These are phyloP conservation scores for Embidobia sp. DNA, from an alignment of 2,888 invertebrate species.

Conservation along the genomic window DNA sequence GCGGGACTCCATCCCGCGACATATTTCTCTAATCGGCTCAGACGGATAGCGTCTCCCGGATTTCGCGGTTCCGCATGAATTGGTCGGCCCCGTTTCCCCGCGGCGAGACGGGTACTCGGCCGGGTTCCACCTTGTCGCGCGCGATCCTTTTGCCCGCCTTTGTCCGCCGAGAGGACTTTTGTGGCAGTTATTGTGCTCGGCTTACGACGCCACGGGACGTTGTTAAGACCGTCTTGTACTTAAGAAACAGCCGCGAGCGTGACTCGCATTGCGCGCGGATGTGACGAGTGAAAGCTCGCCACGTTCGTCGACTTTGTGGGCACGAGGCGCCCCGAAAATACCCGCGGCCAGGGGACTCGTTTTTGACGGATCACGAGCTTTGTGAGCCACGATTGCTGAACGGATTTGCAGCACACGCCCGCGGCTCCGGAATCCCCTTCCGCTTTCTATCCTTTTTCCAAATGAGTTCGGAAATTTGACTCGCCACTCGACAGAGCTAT, in stretches of 20 bases:
- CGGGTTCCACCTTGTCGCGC: constrained; percentile 55
- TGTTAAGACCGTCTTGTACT: constrained; percentile 62
- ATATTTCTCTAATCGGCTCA: constrained; percentile 56
- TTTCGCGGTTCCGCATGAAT: constrained; percentile 43
- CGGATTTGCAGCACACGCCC: constrained; percentile 24
- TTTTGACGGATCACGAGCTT: constrained; percentile 31
- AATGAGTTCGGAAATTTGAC: too few species aligned
- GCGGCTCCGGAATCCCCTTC: too few species aligned
- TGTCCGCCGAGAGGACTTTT: constrained; percentile 52
- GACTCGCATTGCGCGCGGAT: constrained; percentile 54
- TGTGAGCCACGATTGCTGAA: constrained; percentile 27
- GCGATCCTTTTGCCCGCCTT: constrained; percentile 51
- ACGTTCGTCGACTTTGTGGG: too few species aligned
- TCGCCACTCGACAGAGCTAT: too few species aligned
- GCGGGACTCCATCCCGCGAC: constrained; percentile 61
- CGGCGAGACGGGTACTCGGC: constrained; percentile 18
- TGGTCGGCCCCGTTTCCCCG: constrained; percentile 10
- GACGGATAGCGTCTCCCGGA: constrained; percentile 41
- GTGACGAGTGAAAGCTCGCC: constrained; percentile 28
- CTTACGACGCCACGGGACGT: constrained; percentile 54
- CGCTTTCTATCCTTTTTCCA: too few species aligned
- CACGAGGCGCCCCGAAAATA: neutral
- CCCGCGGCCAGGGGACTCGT: constrained; percentile 9
- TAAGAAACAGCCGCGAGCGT: constrained; percentile 61
- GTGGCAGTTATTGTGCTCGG: constrained; percentile 61